Conservation (phyloP, 2,113 vertebrate genomes). For the Serilophus lunatus region DNA sequence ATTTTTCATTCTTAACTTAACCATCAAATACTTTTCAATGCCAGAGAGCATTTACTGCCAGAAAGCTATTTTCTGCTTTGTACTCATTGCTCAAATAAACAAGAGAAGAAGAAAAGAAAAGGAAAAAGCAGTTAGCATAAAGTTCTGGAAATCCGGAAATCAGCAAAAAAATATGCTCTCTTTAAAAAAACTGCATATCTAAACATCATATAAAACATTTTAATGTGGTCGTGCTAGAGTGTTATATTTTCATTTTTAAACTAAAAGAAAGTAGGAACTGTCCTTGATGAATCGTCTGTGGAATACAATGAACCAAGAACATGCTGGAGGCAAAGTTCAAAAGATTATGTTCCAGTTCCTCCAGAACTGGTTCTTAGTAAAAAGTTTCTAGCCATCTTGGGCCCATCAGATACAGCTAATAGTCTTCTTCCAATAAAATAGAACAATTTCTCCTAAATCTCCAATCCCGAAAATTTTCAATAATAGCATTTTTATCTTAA, state of each 20-base stretch:
- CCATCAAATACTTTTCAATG: slow-evolving; percentile 19
- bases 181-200: neutral
- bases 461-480: neutral
- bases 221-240: neutral
- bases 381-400: neutral
- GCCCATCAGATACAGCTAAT: neutral
- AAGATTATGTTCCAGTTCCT: neutral
- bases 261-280: neutral
- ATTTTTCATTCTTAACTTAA: slow-evolving; percentile 52
- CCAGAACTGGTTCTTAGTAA: neutral
- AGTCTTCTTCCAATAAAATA: neutral
- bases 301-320: neutral
- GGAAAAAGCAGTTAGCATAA: neutral
- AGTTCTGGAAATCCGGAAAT: neutral
- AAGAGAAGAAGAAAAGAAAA: neutral
- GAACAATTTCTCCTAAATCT: neutral
- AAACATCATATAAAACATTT: neutral
- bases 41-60: neutral
- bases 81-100: neutral
- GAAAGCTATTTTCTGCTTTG: slow-evolving; percentile 11
- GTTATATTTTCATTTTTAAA: neutral
- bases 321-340: neutral
- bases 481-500: neutral
- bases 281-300: neutral
- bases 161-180: neutral